These are phyloP conservation scores for Agapostemon virescens DNA, from an alignment of 2,888 invertebrate species.

Conservation along the genomic window DNA sequence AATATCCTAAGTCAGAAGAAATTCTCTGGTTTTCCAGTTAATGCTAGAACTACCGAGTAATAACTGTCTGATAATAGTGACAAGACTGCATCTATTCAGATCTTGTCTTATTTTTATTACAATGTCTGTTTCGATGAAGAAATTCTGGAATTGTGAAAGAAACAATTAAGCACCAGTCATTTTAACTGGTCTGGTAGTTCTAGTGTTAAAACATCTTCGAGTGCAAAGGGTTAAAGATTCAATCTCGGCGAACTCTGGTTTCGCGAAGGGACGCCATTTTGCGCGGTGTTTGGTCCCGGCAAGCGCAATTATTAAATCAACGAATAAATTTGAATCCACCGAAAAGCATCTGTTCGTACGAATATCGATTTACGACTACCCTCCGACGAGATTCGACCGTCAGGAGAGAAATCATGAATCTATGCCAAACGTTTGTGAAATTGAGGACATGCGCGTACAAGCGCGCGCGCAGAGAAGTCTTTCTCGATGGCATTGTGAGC, in stretches of 20 bases:
- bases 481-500: constrained; percentile 59
- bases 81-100: no score
- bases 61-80: no score
- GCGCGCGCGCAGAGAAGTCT: constrained; percentile 36
- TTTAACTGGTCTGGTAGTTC: no score
- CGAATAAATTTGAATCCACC: not conserved
- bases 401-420: constrained; percentile 76
- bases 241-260: not conserved
- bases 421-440: constrained; percentile 78
- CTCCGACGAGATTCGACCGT: constrained; percentile 53
- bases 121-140: no score
- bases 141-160: no score
- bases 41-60: no score
- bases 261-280: not conserved
- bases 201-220: no score
- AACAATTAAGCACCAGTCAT: no score
- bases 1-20: no score
- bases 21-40: no score
- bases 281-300: not conserved
- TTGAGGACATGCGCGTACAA: constrained; percentile 73
- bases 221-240: no score
- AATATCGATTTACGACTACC: constrained; percentile 24
- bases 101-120: no score
- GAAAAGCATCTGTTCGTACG: not conserved
- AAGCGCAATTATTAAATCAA: not conserved